Evolutionary conservation across 2,888 invertebrate genomes (phyloP).

Genomic region (Hypercompe scribonia): DNA sequence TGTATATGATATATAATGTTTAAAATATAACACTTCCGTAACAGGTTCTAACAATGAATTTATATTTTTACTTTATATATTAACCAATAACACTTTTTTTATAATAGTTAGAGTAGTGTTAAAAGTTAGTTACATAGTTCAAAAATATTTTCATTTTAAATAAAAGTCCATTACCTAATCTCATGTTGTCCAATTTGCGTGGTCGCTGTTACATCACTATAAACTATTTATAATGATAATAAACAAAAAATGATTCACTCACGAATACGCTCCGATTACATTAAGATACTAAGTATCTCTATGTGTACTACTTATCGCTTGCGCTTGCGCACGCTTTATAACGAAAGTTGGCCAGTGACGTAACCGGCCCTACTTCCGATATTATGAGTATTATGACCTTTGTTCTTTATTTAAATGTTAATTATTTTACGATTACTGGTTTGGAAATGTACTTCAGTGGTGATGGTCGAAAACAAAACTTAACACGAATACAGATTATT

Average conservation of each 20-base stretch:
- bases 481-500: background rate
- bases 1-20: background rate
- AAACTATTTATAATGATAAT: constrained; percentile 12
- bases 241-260: constrained; percentile 17
- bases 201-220: constrained; percentile 8
- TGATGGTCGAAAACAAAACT: background rate
- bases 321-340: constrained; percentile 33
- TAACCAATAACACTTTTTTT: background rate
- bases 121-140: no score
- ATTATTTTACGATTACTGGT: background rate
- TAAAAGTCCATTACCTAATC: constrained; percentile 6
- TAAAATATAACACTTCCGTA: background rate
- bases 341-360: constrained; percentile 64
- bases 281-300: constrained; percentile 10
- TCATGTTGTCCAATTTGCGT: background rate
- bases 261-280: constrained; percentile 14
- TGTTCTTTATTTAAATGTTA: constrained; percentile 28
- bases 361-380: constrained; percentile 63
- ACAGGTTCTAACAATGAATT: background rate
- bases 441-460: background rate
- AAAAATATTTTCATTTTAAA: background rate
- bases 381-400: constrained; percentile 41
- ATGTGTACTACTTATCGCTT: constrained; percentile 38
- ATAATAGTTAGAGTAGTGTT: background rate
- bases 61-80: background rate